Evolutionary conservation across 2,797 vertebrate genomes (phyloP), one percentile per base, ranked within the genome.

Genomic region (Margarornis squamiger): DNA sequence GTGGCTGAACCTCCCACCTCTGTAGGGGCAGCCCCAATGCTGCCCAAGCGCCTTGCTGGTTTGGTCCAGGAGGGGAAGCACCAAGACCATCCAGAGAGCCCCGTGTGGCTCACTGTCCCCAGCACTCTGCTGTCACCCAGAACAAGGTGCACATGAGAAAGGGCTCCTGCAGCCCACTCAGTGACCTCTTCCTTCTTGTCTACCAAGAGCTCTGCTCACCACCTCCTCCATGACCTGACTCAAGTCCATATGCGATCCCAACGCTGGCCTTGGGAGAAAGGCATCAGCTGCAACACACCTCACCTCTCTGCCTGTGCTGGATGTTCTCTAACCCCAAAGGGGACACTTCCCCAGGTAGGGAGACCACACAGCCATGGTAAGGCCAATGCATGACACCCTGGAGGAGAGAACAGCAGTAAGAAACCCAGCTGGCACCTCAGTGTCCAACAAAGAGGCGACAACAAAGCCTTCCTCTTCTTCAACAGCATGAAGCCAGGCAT

Each of bases 301-400:
- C 17, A 49, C 4, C 32, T 55, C 39, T 83, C 48, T 61, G 55
- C 20, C 43, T 3, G 0, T 36, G 39, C 9, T 36, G 49, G 82
- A 29, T 48, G 52, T 14, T 84, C 70, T 61, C 7, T 1, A 3
- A 18, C 15, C 16, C 36, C 74, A 59, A 41, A 67, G 34, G 22
- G n/a, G 51, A 72, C 61, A 68, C 1, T 22, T 62, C 6, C 7
- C 30, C 39, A 9, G n/a, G 43, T 9, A 71, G 12, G 32, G 12
- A 51, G 54, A 87, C 41, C 27, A 45, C 26, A 38, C 5, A 74
- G 22, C 6, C 23, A 5, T 5, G 32, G 48, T 19, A 27, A 87
- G 39, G 10, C 24, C 52, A 48, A 36, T 0, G 5, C 4, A 9
- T 0, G 6, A 51, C 39, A 38, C 26, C 26, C 22, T 2, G 1